A percentile compares a stretch with the other conserved stretches of the same genome.
Evolutionary conservation across 2,888 invertebrate genomes (phyloP).

Genomic region (Synanthedon tipuliformis): DNA sequence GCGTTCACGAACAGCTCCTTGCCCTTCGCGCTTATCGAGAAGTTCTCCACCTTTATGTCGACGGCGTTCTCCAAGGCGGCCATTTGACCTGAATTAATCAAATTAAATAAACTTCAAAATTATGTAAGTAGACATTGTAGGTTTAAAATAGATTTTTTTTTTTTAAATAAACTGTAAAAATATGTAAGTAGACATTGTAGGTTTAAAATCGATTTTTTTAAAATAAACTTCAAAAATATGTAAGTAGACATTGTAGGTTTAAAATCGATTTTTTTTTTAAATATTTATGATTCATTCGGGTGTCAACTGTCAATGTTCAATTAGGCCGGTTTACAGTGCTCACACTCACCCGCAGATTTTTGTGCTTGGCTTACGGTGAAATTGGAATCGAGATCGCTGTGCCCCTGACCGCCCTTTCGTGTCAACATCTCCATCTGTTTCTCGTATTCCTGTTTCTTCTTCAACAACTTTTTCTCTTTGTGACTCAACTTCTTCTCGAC

Average conservation of each 20-base stretch:
- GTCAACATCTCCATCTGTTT: constrained; percentile 86
- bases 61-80: constrained; percentile 91
- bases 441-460: constrained; percentile 90
- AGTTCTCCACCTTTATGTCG: constrained; percentile 98
- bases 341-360: constrained; percentile 71
- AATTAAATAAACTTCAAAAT: too few species aligned
- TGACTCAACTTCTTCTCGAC: constrained; percentile 84
- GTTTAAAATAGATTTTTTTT: too few species aligned
- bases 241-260: too few species aligned
- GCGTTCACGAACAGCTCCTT: constrained; percentile 98
- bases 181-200: too few species aligned
- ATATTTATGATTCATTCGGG: too few species aligned
- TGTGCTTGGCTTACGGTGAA: constrained; percentile 93
- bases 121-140: too few species aligned
- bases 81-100: constrained; percentile 68
- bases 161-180: too few species aligned
- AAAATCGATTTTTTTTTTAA: too few species aligned
- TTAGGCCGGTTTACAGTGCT: neutral
- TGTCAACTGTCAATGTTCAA: neutral
- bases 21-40: constrained; percentile 97
- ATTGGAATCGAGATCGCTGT: constrained; percentile 90
- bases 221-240: too few species aligned
- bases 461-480: constrained; percentile 91
- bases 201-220: too few species aligned
- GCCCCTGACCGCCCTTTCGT: constrained; percentile 89